Percentiles rank a stretch among this genome's conserved stretches.
Evolutionary conservation across 2,888 invertebrate genomes (phyloP).

Genomic region (Kuschelorhynchus macadamiae): DNA sequence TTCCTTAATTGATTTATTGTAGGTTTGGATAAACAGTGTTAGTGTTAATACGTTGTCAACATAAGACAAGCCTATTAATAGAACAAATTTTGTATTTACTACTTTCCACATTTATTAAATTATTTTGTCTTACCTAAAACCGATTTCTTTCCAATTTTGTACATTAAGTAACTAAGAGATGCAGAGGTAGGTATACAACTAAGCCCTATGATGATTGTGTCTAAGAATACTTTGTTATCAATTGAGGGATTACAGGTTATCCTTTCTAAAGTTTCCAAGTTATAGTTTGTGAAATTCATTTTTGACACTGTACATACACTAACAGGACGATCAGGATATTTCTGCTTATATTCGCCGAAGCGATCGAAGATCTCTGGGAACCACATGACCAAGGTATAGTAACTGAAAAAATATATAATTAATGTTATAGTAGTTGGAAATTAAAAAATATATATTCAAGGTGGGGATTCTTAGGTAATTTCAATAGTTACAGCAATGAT

Average conservation of each 20-base stretch:
- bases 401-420: conserved; percentile 65
- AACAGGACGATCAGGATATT: conserved; percentile 68
- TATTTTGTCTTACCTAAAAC: conserved; percentile 74
- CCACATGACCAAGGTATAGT: conserved; percentile 78
- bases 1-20: too few species aligned
- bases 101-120: too few species aligned
- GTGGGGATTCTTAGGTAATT: background rate
- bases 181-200: conserved; percentile 74
- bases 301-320: conserved; percentile 73
- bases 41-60: too few species aligned
- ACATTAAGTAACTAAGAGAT: conserved; percentile 73
- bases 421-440: conserved; percentile 8
- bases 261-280: background rate
- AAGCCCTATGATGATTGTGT: conserved; percentile 73
- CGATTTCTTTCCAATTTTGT: conserved; percentile 73
- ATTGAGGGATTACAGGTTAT: conserved; percentile 65
- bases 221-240: conserved; percentile 71
- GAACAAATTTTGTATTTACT: too few species aligned
- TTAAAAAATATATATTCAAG: conserved; percentile 1
- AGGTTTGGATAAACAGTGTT: too few species aligned
- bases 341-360: conserved; percentile 71
- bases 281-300: background rate
- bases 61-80: too few species aligned
- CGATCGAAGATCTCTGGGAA: conserved; percentile 79
- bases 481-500: too few species aligned